Evolutionary conservation across 2,888 invertebrate species (phyloP), one percentile per base, ranked within the genome.

Genomic region (Agapetus fuscipes): DNA sequence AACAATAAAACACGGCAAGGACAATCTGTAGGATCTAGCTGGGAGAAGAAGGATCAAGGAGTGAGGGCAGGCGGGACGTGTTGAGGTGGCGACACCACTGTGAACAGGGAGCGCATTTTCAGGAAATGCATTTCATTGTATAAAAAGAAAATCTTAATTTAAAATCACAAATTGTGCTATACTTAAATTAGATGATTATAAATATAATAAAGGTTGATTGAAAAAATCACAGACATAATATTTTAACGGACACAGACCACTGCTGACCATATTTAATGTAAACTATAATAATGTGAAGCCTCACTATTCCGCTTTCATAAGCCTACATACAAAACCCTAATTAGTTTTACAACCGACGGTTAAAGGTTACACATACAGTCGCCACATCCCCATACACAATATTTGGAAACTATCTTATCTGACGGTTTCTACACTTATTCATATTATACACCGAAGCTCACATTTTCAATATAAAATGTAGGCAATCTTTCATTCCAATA

Each of bases 161-260:
- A 67, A 66, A 46, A 69, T 69, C 68, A 69, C 70, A 68, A 64
- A 63, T 67, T 66, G 67, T 69, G 68, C 68, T 69, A 70, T 66
- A 64, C 69, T 70, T 69, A 69, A 64, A 66, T 67, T 68, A 66
- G 62, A 64, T 66, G 64, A 64, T 66, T 64, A 54, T 42, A 31
- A 36, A 49, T 62, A 63, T 55, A 69, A 41, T 47, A 69, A 69
- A 70, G 67, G 70, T 70, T 67, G 69, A 70, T 67, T 69, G 69
- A 69, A 69, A 68, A 68, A 70, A 70, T 70, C 70, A 70, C 70
- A 70, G 70, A 70, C 70, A 68, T 45, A n/a, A n/a, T n/a, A 69
- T 68, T 61, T 62, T 64, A 67, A 69, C 66, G 68, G 62, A 70
- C 70, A 67, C 61, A 62, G 63, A 68, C 66, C 66, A 66, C 61